Evolutionary conservation across 2,113 vertebrate genomes (phyloP).

Genomic region (Lynx canadensis): DNA sequence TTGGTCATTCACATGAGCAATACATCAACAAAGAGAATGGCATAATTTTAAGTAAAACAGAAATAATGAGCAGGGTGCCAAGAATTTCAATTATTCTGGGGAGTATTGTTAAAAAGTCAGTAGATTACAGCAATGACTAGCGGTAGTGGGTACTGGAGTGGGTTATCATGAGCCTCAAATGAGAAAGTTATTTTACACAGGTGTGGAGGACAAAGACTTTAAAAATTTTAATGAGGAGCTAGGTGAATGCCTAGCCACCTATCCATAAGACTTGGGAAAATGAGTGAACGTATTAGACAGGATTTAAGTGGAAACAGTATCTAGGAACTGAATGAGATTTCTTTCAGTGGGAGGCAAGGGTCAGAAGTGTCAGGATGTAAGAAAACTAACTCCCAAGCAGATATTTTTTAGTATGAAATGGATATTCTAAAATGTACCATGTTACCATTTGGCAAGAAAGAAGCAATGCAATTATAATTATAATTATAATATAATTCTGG

Average conservation of each 20-base stretch:
- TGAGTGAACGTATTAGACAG: background rate
- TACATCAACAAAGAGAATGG: background rate
- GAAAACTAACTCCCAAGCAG: background rate
- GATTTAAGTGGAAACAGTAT: background rate
- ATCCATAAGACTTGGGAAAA: background rate
- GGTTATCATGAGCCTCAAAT: background rate
- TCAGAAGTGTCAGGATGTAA: background rate
- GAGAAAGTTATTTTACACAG: background rate
- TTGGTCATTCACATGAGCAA: background rate
- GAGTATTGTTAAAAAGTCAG: background rate
- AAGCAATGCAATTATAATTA: background rate
- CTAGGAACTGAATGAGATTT: background rate
- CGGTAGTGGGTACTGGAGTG: background rate
- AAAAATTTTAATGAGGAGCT: background rate
- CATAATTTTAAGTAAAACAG: background rate
- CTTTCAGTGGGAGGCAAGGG: background rate
- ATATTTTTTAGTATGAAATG: background rate
- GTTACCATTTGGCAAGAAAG: background rate
- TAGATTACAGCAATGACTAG: background rate
- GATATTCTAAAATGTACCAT: background rate
- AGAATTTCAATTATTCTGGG: background rate
- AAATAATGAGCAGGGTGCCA: background rate
- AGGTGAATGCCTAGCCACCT: background rate
- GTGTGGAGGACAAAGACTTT: background rate
- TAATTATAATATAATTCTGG: background rate